These are phyloP conservation scores for Ommatoiulus sabulosus DNA, from an alignment of 2,888 invertebrate genomes.

Conservation along the genomic window DNA sequence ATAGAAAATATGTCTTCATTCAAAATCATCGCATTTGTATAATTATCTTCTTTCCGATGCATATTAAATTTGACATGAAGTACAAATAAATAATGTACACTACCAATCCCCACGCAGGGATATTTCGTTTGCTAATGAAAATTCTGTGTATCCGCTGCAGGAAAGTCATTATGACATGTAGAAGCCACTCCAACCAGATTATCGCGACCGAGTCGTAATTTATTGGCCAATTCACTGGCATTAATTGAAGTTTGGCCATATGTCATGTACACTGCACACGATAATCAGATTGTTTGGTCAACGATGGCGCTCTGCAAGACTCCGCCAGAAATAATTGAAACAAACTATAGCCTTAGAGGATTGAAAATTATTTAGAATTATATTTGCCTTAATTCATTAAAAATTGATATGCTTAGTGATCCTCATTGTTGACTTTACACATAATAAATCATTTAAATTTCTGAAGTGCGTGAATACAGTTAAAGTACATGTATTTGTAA, in stretches of 20 bases:
- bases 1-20: not conserved
- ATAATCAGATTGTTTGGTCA: not conserved
- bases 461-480: no score
- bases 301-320: not conserved
- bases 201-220: not conserved
- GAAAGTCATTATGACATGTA: not conserved
- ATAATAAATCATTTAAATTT: no score
- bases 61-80: not conserved
- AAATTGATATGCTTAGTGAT: no score
- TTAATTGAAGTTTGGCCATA: constrained; percentile 10
- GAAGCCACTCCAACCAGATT: not conserved
- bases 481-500: not conserved
- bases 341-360: no score
- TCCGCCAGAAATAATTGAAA: not conserved
- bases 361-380: not conserved
- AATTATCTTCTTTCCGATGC: not conserved
- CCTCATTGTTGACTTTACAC: not conserved
- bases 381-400: not conserved
- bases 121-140: not conserved
- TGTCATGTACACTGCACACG: not conserved
- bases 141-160: not conserved
- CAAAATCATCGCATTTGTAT: not conserved
- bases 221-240: constrained; percentile 2
- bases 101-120: not conserved
- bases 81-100: not conserved